Evolutionary conservation across 2,797 vertebrate genomes (phyloP), one percentile per base, ranked within the genome.

Genomic region (Lepilemur septentrionalis): DNA sequence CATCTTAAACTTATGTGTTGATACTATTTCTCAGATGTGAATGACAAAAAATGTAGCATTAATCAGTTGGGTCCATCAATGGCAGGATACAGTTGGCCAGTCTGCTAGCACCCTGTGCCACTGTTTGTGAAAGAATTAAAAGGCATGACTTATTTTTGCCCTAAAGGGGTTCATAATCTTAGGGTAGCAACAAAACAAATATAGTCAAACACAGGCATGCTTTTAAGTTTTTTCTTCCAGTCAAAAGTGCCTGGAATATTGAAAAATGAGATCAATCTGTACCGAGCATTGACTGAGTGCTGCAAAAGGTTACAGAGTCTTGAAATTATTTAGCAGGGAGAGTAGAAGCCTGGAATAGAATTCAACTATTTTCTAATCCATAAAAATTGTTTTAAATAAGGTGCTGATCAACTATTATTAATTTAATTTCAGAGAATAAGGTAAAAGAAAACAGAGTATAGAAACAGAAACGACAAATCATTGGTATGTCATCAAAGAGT

Each of bases 351-450:
- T 70, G 13, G 59, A 38, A n/a, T 81, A 65, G 38, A 89, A 92
- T 78, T 84, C n/a, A 89, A 67, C 28, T 89, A 75, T 76, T 84
- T 95, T 94, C 50, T 92, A 92, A 92, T 63, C 73, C 46, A 61
- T 78, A 91, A 84, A 84, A 91, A 89, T 55, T 95, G 7, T 57
- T 32, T 38, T 89, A 89, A 94, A 63, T 67, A 91, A 84, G 41
- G 63, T 95, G 41, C 17, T 94, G 46, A 80, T 76, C 17, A 94
- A 50, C 69, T 17, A 85, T 48, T 89, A 48, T 65, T 91, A 70
- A 95, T 70, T 73, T 85, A 72, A 95, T 95, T 94, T 15, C 41
- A 92, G 15, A 96, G 14, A 22, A 52, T 2, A 83, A 25, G 94
- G 43, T 61, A 89, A 91, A 67, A 67, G 30, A 78, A 81, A 89